Conservation (phyloP, 2,113 vertebrate genomes). For the Maccullochella peelii region DNA sequence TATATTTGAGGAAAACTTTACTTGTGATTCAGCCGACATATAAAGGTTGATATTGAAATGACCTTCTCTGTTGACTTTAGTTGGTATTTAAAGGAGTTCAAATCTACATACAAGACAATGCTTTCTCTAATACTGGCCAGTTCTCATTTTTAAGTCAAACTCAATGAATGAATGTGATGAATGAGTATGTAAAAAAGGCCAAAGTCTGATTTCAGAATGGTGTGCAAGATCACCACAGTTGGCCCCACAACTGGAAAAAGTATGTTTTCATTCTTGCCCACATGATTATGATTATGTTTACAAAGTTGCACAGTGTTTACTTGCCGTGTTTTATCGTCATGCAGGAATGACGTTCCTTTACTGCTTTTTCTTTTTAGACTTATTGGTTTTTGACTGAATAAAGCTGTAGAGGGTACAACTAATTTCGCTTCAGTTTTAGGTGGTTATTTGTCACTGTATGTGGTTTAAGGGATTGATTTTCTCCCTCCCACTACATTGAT, state of each 20-base stretch:
- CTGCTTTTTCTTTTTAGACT: slow-evolving; percentile 23
- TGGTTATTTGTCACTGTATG: slow-evolving; percentile 74
- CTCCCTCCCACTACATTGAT: slow-evolving; percentile 69
- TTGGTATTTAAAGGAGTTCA: slow-evolving; percentile 35
- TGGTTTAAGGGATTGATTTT: slow-evolving; percentile 77
- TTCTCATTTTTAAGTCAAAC: slow-evolving; percentile 13
- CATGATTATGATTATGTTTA: slow-evolving; percentile 68
- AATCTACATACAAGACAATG: slow-evolving; percentile 21
- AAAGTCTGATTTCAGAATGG: slow-evolving; percentile 24
- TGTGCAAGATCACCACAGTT: slow-evolving; percentile 29
- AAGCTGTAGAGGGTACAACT: slow-evolving; percentile 43
- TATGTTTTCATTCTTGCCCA: slow-evolving; percentile 53
- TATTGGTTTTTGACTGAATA: slow-evolving; percentile 25
- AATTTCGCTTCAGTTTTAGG: slow-evolving; percentile 62
- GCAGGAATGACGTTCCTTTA: slow-evolving; percentile 16
- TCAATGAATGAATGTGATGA: slow-evolving; percentile 26
- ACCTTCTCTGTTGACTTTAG: slow-evolving; percentile 45
- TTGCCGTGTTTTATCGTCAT: slow-evolving; percentile 25
- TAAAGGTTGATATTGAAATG: slow-evolving; percentile 65
- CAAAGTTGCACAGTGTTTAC: slow-evolving; percentile 56
- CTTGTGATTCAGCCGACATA: slow-evolving; percentile 25
- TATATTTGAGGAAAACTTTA: slow-evolving; percentile 48
- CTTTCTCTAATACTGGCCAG: background rate
- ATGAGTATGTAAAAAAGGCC: background rate
- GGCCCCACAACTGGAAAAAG: slow-evolving; percentile 12